These are phyloP conservation scores for Nomada lathburiana DNA, from an alignment of 2,888 invertebrate genomes.

Conservation along the genomic window DNA sequence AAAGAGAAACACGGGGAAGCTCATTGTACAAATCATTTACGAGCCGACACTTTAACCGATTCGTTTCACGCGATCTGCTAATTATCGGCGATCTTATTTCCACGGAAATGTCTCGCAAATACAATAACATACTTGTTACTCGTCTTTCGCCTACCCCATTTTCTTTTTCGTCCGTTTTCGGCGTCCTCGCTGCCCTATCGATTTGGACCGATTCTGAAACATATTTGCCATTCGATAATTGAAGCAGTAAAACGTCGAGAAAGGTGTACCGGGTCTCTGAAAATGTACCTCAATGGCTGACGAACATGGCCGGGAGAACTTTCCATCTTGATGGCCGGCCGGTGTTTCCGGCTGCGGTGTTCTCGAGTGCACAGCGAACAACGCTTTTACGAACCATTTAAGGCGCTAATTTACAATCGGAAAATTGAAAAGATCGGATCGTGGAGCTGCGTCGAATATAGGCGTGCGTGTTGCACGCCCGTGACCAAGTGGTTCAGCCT, in stretches of 20 bases:
- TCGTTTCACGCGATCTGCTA: constrained; percentile 48
- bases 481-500: constrained; percentile 77
- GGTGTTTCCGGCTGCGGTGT: constrained; percentile 13
- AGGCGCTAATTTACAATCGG: constrained; percentile 44
- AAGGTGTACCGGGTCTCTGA: background rate
- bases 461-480: constrained; percentile 78
- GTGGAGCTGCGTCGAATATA: constrained; percentile 71
- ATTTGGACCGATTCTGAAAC: background rate
- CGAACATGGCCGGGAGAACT: constrained; percentile 55
- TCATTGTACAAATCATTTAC: constrained; percentile 46
- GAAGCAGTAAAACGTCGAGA: background rate
- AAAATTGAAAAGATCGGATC: constrained; percentile 60
- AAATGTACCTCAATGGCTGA: constrained; percentile 47
- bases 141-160: background rate
- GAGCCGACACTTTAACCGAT: constrained; percentile 36
- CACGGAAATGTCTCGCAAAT: constrained; percentile 14
- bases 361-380: background rate
- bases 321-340: constrained; percentile 46
- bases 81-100: constrained; percentile 29
- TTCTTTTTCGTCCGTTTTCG: background rate
- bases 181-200: too few relatives aligned
- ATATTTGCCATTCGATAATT: constrained; percentile 8
- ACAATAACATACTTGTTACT: background rate
- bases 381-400: constrained; percentile 17
- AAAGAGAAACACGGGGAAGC: constrained; percentile 48